Base-by-base conservation (phyloP, 2,113 vertebrate species). In the Ranitomeya variabilis region DNA sequence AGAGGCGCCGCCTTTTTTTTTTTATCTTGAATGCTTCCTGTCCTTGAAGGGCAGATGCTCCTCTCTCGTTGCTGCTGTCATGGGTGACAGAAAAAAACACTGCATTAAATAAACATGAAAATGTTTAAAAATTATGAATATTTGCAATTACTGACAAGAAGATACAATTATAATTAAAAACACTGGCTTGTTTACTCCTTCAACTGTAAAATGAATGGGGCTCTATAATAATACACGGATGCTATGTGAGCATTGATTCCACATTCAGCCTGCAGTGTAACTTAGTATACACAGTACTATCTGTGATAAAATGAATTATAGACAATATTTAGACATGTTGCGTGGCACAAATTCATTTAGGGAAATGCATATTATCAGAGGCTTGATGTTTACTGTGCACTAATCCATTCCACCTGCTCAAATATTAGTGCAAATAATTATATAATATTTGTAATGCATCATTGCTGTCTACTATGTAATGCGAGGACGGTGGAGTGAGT, bases 401-500 rank as follows among this genome's bases (percentile, higher is more conserved):
- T 99, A 99, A 99, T 99, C 97, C 97, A 95, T 96, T 97, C 97
- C 97, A 98, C 97, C 97, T 99, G 97, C 97, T 98, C 97, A 99
- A 99, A 99, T 97, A 96, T 96, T 95, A 96, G 94, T 95, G 94
- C 93, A 94, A 96, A 96, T 95, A 96, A 96, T 95, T 95, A 95
- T 95, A 95, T 90, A 88, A 90, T 95, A 95, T 96, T 96, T 96
- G 94, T 94, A 95, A 96, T 94, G 95, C 94, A 94, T 94, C 95
- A 95, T 91, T 95, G 95, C 93, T 92, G 92, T 92, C 93, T 94
- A 91, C 90, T 86, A 89, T 90, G 93, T 93, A 93, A 92, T 91
- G 91, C 91, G 91, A 91, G 90, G 93, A 92, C 90, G 92, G 93
- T 90, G 92, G 92, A 94, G 93, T 94, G 95, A 95, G 94, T 92